Percentiles rank a stretch among this genome's conserved stretches.
These are phyloP conservation scores for Anarsia innoxiella DNA, from an alignment of 2,888 invertebrate species.

Conservation along the genomic window DNA sequence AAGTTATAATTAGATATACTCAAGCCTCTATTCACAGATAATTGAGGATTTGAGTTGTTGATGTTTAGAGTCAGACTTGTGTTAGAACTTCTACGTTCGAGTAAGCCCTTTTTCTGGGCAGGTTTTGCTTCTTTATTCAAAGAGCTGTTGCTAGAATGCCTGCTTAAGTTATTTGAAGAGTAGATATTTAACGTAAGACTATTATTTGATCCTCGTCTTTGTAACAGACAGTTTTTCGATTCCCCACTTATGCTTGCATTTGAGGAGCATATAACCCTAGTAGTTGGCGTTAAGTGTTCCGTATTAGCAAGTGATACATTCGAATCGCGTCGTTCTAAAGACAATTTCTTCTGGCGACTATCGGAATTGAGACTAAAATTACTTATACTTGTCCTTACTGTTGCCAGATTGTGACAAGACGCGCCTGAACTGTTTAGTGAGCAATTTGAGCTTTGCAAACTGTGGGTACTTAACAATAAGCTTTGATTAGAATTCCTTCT, in stretches of 20 bases:
- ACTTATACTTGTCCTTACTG: conserved; percentile 62
- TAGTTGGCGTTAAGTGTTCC: conserved; percentile 54
- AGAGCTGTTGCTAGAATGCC: conserved; percentile 75
- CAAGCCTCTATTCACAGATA: conserved; percentile 61
- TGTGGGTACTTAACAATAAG: conserved; percentile 72
- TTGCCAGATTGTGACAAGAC: conserved; percentile 58
- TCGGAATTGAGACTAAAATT: conserved; percentile 65
- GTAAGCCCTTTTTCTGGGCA: conserved; percentile 78
- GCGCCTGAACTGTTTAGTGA: conserved; percentile 61
- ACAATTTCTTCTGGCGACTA: conserved; percentile 74
- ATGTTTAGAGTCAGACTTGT: conserved; percentile 90
- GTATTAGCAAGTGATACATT: conserved; percentile 86
- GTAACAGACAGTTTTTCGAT: conserved; percentile 79
- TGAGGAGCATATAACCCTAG: conserved; percentile 66
- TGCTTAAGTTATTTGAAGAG: conserved; percentile 60
- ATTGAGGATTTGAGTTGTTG: conserved; percentile 59
- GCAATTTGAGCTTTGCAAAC: conserved; percentile 72
- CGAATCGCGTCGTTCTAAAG: conserved; percentile 89
- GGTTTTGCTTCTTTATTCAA: conserved; percentile 61
- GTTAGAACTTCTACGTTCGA: conserved; percentile 92
- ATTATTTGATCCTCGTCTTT: conserved; percentile 89
- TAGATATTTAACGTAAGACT: conserved; percentile 87
- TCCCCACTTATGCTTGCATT: conserved; percentile 59
- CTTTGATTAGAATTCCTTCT: conserved; percentile 78
- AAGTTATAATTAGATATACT: conserved; percentile 71